Conservation (phyloP, 2,797 vertebrate species). For the Onychomys torridus region DNA sequence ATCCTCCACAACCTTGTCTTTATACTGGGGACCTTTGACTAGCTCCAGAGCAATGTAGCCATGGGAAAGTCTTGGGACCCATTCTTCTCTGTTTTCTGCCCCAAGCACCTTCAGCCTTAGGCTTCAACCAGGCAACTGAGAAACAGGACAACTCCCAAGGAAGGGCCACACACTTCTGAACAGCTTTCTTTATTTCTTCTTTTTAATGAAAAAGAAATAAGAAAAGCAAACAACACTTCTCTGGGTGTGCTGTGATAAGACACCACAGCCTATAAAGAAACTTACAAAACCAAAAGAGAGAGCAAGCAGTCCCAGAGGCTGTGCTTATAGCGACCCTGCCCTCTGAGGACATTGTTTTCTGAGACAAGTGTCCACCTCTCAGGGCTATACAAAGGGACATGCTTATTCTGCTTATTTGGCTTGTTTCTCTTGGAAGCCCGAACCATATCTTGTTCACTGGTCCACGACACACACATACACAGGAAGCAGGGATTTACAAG, state of each 20-base stretch:
- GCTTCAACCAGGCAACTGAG: not conserved
- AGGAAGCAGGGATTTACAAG: not conserved
- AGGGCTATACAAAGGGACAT: not conserved
- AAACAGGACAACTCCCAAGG: constrained; percentile 16
- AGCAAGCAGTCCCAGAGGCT: not conserved
- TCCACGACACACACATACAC: constrained; percentile 1
- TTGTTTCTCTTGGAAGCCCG: constrained; percentile 68
- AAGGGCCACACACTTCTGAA: constrained; percentile 61
- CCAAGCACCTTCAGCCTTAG: not conserved
- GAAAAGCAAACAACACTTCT: constrained; percentile 79
- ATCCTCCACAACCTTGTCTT: not conserved
- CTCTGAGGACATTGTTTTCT: not conserved
- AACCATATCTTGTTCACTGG: not conserved
- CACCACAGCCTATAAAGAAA: constrained; percentile 12
- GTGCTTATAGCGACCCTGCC: not conserved
- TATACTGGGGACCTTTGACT: not conserved
- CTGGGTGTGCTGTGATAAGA: constrained; percentile 47
- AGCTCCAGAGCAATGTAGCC: accelerated
- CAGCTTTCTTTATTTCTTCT: constrained; percentile 81
- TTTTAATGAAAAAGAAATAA: constrained; percentile 80
- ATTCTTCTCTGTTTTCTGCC: not conserved
- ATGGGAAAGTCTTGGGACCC: not conserved
- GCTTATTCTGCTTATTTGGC: not conserved
- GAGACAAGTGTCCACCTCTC: not conserved
- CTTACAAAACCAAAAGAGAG: not conserved